Percentiles rank a stretch among this genome's conserved stretches.
Evolutionary conservation across 2,888 invertebrate genomes (phyloP).

Genomic region (Byasa hedistus): DNA sequence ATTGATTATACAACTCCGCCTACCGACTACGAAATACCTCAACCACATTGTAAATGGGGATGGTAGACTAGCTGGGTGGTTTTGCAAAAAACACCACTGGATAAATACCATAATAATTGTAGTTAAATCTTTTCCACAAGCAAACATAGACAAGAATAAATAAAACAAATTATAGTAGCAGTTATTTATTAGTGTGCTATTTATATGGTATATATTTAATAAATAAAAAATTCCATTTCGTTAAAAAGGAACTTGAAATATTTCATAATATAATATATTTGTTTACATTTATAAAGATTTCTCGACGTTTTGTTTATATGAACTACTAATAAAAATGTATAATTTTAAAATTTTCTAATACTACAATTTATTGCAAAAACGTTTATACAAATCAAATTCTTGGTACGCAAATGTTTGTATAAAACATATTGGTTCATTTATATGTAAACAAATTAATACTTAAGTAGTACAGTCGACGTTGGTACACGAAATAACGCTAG

Average conservation of each 20-base stretch:
- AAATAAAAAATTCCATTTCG: not conserved
- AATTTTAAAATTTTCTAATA: not conserved
- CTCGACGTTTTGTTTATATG: not conserved
- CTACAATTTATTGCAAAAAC: not conserved
- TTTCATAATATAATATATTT: not conserved
- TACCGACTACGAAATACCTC: too few species aligned
- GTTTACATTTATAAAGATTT: not conserved
- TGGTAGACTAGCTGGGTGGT: too few species aligned
- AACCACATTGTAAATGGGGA: too few species aligned
- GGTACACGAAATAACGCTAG: not conserved
- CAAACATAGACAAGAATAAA: not conserved
- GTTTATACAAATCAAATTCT: not conserved
- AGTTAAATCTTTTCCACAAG: not conserved
- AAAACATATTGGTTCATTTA: not conserved
- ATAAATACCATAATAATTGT: too few species aligned
- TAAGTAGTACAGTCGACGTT: not conserved
- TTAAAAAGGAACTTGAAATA: not conserved
- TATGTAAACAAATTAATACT: not conserved
- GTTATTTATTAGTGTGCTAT: not conserved
- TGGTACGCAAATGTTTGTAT: not conserved
- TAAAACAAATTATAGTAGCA: not conserved
- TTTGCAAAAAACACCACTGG: too few species aligned
- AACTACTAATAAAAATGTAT: not conserved
- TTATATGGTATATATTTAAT: not conserved
- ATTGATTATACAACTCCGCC: too few species aligned